Conservation (phyloP, 2,888 invertebrate species). For the Sussaba pulchella region DNA sequence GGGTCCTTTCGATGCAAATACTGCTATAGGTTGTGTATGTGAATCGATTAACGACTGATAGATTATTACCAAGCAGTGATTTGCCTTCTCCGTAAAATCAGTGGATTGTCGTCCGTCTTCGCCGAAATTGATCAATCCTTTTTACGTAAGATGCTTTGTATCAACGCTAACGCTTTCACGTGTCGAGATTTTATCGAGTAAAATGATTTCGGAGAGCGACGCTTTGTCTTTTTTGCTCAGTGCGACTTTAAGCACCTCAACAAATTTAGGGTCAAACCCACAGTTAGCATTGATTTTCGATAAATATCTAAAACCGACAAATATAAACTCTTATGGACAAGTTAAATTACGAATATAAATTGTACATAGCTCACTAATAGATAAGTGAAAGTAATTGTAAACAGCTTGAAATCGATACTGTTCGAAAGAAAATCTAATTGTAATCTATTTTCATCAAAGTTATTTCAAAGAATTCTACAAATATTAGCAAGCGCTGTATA, state of each 20-base stretch:
- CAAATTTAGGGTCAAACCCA: conserved; percentile 63
- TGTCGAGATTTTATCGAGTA: conserved; percentile 65
- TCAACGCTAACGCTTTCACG: conserved; percentile 54
- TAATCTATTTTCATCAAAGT: not conserved
- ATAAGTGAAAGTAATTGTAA: not conserved
- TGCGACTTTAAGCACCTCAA: conserved; percentile 47
- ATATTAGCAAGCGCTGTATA: not conserved
- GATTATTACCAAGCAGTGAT: conserved; percentile 68
- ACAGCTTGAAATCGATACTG: not conserved
- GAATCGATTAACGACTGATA: conserved; percentile 62
- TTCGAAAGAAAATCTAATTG: not conserved
- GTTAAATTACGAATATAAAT: not conserved
- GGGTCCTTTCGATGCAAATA: conserved; percentile 65
- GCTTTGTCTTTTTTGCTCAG: conserved; percentile 45
- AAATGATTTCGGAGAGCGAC: conserved; percentile 50
- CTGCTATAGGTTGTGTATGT: conserved; percentile 67
- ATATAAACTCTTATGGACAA: not conserved
- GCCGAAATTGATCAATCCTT: conserved; percentile 63
- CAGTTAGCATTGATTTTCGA: conserved; percentile 53
- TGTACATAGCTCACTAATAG: not conserved
- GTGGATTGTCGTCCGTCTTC: conserved; percentile 32
- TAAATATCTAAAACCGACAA: conserved; percentile 44
- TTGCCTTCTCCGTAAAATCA: conserved; percentile 53
- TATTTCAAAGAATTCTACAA: not conserved
- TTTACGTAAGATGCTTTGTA: conserved; percentile 55